Base-by-base conservation (phyloP, 2,888 invertebrate genomes). In the Luffia ferchaultella region DNA sequence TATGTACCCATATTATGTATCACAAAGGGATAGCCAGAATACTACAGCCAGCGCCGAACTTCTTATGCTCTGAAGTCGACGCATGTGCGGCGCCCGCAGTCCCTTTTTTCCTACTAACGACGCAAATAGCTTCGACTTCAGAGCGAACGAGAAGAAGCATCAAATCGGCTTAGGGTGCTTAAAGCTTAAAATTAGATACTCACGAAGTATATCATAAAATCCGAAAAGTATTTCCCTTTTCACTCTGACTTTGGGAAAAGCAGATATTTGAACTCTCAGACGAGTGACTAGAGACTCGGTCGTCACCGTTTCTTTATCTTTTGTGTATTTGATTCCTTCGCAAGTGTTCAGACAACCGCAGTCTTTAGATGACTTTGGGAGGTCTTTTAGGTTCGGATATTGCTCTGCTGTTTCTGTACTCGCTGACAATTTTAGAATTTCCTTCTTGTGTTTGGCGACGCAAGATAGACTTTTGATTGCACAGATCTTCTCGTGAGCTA, bases 181-280 rank as follows among this genome's bases (percentile, higher is more conserved):
- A n/a, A n/a, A n/a, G n/a, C n/a, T n/a, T n/a, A n/a, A n/a, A n/a
- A n/a, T n/a, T n/a, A n/a, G n/a, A 50, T 58, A 73, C 80, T 74
- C 73, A 92, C 93, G 86, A 59, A 92, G 66, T 42, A 92, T 85
- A 68, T 93, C 92, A 2, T 88, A 86, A 59, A 89, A 87, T 54
- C 89, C 89, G 64, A 91, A 91, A 47, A 92, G 84, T 1, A 90
- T 85, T 60, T 90, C 89, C 45, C 90, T 80, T 53, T 87, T 86
- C 45, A 91, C 72, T 58, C 91, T 82, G 67, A 90, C 87, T 72
- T 88, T 88, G 0, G 91, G 91, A 66, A 89, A 91, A 44, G 87
- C 85, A 41, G 86, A 85, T 43, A 92, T 82, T 44, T 87, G 87
- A 16, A 82, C 63, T 55, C 67, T 70, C n/a, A 83, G 52, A 51